Evolutionary conservation across 1,140 invertebrate species (phyloP).

Genomic region (Orius laevigatus): DNA sequence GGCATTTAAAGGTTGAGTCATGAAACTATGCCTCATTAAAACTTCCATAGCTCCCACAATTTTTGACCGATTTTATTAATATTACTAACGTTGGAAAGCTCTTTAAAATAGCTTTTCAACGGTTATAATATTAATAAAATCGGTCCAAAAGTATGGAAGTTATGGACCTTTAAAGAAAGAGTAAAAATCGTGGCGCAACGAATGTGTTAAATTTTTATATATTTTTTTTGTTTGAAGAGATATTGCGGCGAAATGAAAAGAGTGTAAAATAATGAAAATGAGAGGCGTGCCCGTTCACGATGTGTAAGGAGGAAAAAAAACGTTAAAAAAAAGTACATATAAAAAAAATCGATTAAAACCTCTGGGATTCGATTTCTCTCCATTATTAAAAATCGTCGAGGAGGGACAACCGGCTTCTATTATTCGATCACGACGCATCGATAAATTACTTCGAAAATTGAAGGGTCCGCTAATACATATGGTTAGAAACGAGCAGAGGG

Average conservation of each 20-base stretch:
- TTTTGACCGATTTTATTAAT: too few species aligned
- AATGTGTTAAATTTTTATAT: too few species aligned
- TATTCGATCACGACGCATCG: slow-evolving; percentile 8
- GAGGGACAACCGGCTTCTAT: slow-evolving; percentile 8
- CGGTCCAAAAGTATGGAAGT: too few species aligned
- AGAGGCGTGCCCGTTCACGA: not conserved
- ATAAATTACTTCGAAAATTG: slow-evolving; percentile 9
- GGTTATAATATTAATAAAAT: too few species aligned
- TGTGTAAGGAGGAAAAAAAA: not conserved
- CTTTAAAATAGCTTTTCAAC: too few species aligned
- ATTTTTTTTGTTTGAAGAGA: too few species aligned
- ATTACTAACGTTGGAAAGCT: too few species aligned
- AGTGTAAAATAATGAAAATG: not conserved
- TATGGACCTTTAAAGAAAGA: too few species aligned
- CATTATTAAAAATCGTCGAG: slow-evolving; percentile 9
- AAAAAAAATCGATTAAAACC: slow-evolving; percentile 11
- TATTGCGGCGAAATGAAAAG: not conserved
- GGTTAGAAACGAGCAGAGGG: slow-evolving; percentile 1
- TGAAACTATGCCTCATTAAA: too few species aligned
- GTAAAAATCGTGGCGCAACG: too few species aligned
- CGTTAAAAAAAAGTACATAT: slow-evolving; percentile 1
- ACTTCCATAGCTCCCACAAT: too few species aligned
- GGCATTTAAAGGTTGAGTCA: too few species aligned
- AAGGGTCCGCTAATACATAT: slow-evolving; percentile 11
- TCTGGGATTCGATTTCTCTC: slow-evolving; percentile 9